phyloP scores from a whole-genome alignment of 2,113 vertebrate species.

The Eclectus roratus region DNA sequence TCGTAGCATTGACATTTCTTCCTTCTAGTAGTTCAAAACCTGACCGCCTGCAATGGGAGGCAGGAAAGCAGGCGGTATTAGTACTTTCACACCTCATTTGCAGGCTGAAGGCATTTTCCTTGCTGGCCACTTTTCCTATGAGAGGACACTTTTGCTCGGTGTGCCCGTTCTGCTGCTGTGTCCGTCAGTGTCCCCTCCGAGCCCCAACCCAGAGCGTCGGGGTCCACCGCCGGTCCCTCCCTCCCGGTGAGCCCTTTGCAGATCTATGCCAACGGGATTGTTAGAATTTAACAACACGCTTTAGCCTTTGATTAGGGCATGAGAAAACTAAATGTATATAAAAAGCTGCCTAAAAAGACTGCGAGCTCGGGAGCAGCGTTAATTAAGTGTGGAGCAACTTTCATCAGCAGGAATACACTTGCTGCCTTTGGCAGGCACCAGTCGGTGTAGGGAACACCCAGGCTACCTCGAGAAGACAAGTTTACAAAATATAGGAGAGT shows the following conservation, averaged over 20 bases:
- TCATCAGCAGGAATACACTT: neutral
- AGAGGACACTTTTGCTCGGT: neutral
- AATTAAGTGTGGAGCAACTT: neutral
- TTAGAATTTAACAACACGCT: conserved; percentile 36
- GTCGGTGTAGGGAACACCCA: neutral
- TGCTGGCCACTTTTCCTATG: neutral
- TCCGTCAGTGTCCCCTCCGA: too few species aligned
- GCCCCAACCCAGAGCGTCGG: neutral
- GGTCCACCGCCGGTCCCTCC: neutral
- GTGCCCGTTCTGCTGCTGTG: neutral
- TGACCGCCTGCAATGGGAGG: neutral
- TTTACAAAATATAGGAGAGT: neutral
- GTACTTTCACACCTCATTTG: neutral
- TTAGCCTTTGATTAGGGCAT: neutral
- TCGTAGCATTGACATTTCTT: conserved; percentile 6
- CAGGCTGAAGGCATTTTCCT: neutral
- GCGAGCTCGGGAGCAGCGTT: neutral
- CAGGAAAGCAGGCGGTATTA: conserved; percentile 3
- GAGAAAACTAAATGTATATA: neutral
- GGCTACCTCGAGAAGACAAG: neutral
- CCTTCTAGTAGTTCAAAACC: neutral
- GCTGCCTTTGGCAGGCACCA: neutral
- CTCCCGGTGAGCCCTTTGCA: neutral
- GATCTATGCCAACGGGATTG: neutral
- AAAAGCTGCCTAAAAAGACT: neutral